These are phyloP conservation scores for Podargus strigoides DNA, from an alignment of 2,797 vertebrate genomes.

Conservation along the genomic window DNA sequence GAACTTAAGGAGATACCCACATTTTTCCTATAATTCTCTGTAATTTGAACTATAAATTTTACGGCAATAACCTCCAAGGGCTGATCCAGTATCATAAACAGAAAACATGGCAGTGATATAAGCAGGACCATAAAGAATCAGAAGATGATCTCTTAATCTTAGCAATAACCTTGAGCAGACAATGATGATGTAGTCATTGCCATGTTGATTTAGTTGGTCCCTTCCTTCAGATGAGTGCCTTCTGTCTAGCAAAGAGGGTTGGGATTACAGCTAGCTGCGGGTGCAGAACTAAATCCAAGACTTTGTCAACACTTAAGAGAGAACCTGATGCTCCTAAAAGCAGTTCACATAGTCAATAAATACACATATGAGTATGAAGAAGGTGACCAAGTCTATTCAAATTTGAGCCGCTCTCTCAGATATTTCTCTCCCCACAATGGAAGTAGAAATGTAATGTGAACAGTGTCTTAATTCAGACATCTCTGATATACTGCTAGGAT, in stretches of 20 bases:
- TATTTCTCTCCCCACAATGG: neutral
- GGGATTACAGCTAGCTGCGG: neutral
- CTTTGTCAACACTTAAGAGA: neutral
- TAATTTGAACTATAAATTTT: neutral
- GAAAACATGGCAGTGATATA: neutral
- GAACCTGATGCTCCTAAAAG: neutral
- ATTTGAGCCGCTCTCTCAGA: neutral
- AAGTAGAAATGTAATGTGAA: neutral
- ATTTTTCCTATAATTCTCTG: neutral
- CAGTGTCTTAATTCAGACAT: neutral
- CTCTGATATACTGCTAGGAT: neutral
- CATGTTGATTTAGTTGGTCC: neutral
- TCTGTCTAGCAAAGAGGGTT: neutral
- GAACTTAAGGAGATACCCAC: neutral
- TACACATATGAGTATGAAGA: neutral
- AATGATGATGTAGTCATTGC: no score
- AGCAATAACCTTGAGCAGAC: neutral
- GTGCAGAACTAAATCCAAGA: neutral
- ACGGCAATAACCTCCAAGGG: neutral
- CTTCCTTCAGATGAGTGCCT: neutral
- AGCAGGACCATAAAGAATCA: neutral
- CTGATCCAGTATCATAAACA: neutral
- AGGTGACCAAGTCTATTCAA: neutral
- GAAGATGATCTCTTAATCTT: neutral
- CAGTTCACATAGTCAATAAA: neutral